Percentiles rank a stretch among this genome's conserved stretches.
These are phyloP conservation scores for Lerema accius DNA, from an alignment of 1,140 invertebrate genomes.

Conservation along the genomic window DNA sequence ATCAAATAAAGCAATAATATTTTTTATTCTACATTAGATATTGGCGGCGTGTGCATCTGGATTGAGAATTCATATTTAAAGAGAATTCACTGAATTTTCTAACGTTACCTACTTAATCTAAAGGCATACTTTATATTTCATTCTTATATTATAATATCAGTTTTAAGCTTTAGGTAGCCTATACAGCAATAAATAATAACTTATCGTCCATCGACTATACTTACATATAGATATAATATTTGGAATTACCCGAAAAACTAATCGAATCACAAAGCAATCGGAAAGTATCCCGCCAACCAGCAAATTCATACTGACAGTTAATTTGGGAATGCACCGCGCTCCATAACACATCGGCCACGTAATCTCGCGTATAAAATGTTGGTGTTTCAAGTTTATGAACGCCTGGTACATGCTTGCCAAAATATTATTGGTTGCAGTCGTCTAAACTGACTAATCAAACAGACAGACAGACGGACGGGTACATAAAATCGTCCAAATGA, in stretches of 20 bases:
- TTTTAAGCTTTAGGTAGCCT: too few relatives aligned
- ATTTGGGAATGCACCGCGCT: constrained; percentile 62
- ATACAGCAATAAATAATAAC: background rate
- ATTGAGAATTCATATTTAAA: too few relatives aligned
- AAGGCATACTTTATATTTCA: too few relatives aligned
- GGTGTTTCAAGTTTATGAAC: constrained; percentile 19
- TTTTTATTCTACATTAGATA: too few relatives aligned
- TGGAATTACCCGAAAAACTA: constrained; percentile 55
- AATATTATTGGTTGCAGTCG: constrained; percentile 6
- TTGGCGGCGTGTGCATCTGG: too few relatives aligned
- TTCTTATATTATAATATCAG: too few relatives aligned
- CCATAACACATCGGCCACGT: constrained; percentile 61
- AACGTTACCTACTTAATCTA: too few relatives aligned
- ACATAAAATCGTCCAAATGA: too few relatives aligned
- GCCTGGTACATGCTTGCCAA: constrained; percentile 5
- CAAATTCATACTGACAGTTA: constrained; percentile 65
- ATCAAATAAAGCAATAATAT: too few relatives aligned
- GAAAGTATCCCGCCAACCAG: constrained; percentile 44
- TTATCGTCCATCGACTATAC: background rate
- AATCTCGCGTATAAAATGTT: constrained; percentile 37
- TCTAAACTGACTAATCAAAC: too few relatives aligned
- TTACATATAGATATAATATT: background rate
- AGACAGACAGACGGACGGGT: too few relatives aligned
- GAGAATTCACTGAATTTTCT: too few relatives aligned
- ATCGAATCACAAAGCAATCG: constrained; percentile 67